A percentile compares a stretch with the other conserved stretches of the same genome.
These are phyloP conservation scores for Euphydryas editha DNA, from an alignment of 2,888 invertebrate genomes.

Conservation along the genomic window DNA sequence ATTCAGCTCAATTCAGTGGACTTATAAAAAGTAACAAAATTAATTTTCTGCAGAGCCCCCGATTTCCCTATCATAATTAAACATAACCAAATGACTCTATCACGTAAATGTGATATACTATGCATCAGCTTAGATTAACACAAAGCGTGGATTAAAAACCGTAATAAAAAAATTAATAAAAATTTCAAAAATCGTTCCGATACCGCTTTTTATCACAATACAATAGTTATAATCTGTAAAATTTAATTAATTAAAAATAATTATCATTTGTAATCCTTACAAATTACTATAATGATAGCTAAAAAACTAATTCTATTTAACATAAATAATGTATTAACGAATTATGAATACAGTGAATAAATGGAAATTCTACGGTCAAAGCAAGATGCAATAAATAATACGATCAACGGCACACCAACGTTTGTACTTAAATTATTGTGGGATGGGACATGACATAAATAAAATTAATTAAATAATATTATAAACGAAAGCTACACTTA, in stretches of 20 bases:
- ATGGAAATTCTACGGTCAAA: constrained; percentile 15
- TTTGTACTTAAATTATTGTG: constrained; percentile 31
- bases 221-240: constrained; percentile 23
- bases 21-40: too few species aligned
- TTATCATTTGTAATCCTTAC: constrained; percentile 28
- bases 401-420: constrained; percentile 35
- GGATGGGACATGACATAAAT: constrained; percentile 32
- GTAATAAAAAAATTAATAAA: not conserved
- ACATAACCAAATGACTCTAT: too few species aligned
- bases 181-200: not conserved
- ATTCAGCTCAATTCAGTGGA: too few species aligned
- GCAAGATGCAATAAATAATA: constrained; percentile 30
- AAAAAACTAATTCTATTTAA: constrained; percentile 16
- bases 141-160: too few species aligned
- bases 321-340: constrained; percentile 32
- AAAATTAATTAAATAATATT: constrained; percentile 34
- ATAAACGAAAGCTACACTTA: constrained; percentile 30
- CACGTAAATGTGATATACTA: too few species aligned
- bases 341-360: constrained; percentile 19
- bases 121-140: too few species aligned
- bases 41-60: too few species aligned
- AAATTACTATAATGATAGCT: constrained; percentile 19
- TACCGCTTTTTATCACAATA: constrained; percentile 1
- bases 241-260: constrained; percentile 32
- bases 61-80: too few species aligned